A percentile compares a stretch with the other conserved stretches of the same genome.
These are phyloP conservation scores for Xestoiulus laeticollis DNA, from an alignment of 2,888 invertebrate genomes.

Conservation along the genomic window DNA sequence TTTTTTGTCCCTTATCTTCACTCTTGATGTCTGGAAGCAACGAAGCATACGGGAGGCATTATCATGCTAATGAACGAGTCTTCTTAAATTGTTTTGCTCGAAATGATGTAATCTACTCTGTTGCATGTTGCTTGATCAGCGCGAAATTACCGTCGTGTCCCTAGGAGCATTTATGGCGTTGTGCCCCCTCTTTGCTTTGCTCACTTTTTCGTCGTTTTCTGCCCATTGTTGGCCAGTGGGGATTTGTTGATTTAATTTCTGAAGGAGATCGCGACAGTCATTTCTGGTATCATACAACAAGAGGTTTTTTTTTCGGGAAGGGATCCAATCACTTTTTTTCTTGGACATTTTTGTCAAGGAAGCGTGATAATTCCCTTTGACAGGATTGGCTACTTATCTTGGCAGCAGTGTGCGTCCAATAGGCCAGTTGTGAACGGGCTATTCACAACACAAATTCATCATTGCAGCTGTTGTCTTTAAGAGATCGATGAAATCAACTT, in stretches of 20 bases:
- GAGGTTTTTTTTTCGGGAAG: not conserved
- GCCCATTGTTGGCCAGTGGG: not conserved
- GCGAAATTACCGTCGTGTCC: not conserved
- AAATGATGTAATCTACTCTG: slow-evolving; percentile 23
- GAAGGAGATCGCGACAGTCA: slow-evolving; percentile 11
- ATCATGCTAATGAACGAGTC: slow-evolving; percentile 24
- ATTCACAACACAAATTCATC: slow-evolving; percentile 44
- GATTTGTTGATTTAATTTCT: slow-evolving; percentile 46
- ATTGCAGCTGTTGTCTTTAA: slow-evolving; percentile 48
- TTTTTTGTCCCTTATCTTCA: not conserved
- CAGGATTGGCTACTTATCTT: slow-evolving; percentile 48
- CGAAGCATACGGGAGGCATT: slow-evolving; percentile 13
- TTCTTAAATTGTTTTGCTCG: not conserved
- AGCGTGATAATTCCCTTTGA: slow-evolving; percentile 47
- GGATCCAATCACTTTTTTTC: slow-evolving; percentile 34
- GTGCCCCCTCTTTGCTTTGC: not conserved
- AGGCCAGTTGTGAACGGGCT: slow-evolving; percentile 6
- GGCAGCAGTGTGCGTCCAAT: slow-evolving; percentile 30
- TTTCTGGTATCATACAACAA: slow-evolving; percentile 36
- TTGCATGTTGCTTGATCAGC: slow-evolving; percentile 10
- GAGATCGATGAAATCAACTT: slow-evolving; percentile 46
- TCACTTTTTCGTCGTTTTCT: not conserved
- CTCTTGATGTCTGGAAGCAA: not conserved
- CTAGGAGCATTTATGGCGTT: not conserved
- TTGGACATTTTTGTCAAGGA: slow-evolving; percentile 42